Percentiles rank a stretch among this genome's conserved stretches.
Conservation (phyloP, 2,888 invertebrate genomes). For the Amorpha juglandis region DNA sequence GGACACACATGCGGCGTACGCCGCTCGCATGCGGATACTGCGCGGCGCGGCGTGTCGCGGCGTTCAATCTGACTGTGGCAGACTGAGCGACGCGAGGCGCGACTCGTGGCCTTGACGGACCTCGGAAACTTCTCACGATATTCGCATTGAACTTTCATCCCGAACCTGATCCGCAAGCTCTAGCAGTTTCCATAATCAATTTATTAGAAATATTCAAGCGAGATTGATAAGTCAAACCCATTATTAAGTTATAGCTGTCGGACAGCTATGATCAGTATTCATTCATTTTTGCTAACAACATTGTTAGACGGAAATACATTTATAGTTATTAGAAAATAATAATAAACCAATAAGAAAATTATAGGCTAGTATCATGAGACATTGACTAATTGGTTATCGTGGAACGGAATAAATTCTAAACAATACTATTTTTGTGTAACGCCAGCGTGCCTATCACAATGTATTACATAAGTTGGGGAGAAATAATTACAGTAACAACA, state of each 20-base stretch:
- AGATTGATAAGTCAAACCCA: not conserved
- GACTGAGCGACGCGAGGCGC: slow-evolving; percentile 79
- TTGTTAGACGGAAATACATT: not conserved
- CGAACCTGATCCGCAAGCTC: not conserved
- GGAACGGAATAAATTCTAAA: slow-evolving; percentile 23
- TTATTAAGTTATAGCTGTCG: slow-evolving; percentile 1
- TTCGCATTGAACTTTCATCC: slow-evolving; percentile 32
- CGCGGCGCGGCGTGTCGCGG: slow-evolving; percentile 68
- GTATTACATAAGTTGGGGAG: slow-evolving; percentile 24
- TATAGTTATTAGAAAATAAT: not conserved
- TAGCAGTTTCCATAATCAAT: not conserved
- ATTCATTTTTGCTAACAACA: not conserved
- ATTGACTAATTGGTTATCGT: slow-evolving; percentile 13
- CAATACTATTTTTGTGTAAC: slow-evolving; percentile 26
- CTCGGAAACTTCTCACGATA: slow-evolving; percentile 67
- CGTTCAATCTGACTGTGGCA: slow-evolving; percentile 67
- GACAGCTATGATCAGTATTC: not conserved
- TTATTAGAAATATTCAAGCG: not conserved
- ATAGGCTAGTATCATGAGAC: not conserved
- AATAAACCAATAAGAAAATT: not conserved
- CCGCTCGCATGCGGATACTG: slow-evolving; percentile 70
- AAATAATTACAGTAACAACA: slow-evolving; percentile 28
- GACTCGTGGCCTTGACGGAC: slow-evolving; percentile 60
- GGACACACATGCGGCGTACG: slow-evolving; percentile 61
- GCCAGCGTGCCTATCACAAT: slow-evolving; percentile 41